phyloP scores from a whole-genome alignment of 1,140 invertebrate genomes.

The Magallana gigas region DNA sequence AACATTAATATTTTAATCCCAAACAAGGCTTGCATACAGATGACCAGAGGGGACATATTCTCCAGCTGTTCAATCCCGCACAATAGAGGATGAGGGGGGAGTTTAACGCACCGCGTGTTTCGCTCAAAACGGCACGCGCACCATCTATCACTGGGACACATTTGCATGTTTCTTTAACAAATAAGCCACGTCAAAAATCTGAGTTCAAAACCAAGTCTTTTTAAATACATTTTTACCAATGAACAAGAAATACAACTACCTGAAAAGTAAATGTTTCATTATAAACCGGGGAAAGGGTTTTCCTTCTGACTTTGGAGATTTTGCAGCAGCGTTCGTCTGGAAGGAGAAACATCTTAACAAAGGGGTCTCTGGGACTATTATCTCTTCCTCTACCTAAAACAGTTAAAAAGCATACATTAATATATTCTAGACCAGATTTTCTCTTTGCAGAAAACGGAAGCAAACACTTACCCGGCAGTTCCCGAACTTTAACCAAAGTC shows the following conservation, averaged over 20 bases:
- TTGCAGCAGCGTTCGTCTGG: constrained; percentile 71
- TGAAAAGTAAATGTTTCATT: constrained; percentile 72
- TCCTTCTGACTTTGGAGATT: constrained; percentile 71
- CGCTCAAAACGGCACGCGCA: not conserved
- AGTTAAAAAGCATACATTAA: no score
- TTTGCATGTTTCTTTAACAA: not conserved
- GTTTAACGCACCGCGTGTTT: not conserved
- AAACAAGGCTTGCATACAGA: not conserved
- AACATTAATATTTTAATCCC: no score
- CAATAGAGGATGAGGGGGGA: not conserved
- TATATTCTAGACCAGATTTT: no score
- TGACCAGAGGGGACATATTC: not conserved
- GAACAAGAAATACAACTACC: constrained; percentile 51
- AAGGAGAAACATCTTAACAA: constrained; percentile 73
- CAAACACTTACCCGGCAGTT: constrained; percentile 63
- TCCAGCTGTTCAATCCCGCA: not conserved
- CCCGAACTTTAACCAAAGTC: constrained; percentile 69
- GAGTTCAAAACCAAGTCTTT: no score
- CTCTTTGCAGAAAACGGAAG: no score
- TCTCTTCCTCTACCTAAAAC: constrained; percentile 64
- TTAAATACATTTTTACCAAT: no score
- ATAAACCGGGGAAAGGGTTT: constrained; percentile 72
- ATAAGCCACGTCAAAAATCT: not conserved
- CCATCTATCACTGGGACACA: not conserved
- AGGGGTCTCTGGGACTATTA: constrained; percentile 69